phyloP scores from a whole-genome alignment of 1,140 invertebrate genomes.

The Nasonia longicornis region DNA sequence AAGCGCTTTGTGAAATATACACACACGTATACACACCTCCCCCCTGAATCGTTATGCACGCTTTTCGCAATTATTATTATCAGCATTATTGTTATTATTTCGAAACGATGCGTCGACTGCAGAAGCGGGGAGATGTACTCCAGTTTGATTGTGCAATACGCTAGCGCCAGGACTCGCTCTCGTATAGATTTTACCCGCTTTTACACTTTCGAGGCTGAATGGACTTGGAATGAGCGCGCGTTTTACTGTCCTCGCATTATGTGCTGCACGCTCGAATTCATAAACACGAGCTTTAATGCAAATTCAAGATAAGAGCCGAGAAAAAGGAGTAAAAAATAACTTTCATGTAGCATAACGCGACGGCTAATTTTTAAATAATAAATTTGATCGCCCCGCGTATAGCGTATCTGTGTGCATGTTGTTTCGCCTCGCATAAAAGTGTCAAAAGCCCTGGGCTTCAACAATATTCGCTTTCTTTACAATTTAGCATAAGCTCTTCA shows the following conservation, averaged over 20 bases:
- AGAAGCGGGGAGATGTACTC: constrained; percentile 5
- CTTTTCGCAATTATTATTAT: constrained; percentile 53
- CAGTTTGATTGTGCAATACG: constrained; percentile 27
- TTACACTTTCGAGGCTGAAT: constrained; percentile 20
- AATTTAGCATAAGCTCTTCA: constrained; percentile 1
- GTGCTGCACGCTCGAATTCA: neutral
- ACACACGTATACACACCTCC: neutral
- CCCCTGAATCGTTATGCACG: constrained; percentile 25
- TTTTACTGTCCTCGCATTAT: constrained; percentile 13
- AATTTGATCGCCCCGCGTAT: neutral
- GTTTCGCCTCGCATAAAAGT: constrained; percentile 10
- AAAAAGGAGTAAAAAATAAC: neutral
- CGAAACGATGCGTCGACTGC: constrained; percentile 45
- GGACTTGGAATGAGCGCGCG: constrained; percentile 5
- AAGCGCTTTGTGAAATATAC: constrained; percentile 48
- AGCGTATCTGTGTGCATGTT: neutral
- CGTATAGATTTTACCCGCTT: constrained; percentile 33
- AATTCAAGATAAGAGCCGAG: neutral
- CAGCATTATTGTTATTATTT: constrained; percentile 42
- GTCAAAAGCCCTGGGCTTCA: neutral
- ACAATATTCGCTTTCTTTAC: neutral
- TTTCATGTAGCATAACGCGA: neutral
- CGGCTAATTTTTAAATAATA: constrained; percentile 3
- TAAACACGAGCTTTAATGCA: neutral
- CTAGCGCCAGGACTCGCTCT: neutral